Base-by-base conservation (phyloP, 2,797 vertebrate species). In the Hylomyscus alleni region DNA sequence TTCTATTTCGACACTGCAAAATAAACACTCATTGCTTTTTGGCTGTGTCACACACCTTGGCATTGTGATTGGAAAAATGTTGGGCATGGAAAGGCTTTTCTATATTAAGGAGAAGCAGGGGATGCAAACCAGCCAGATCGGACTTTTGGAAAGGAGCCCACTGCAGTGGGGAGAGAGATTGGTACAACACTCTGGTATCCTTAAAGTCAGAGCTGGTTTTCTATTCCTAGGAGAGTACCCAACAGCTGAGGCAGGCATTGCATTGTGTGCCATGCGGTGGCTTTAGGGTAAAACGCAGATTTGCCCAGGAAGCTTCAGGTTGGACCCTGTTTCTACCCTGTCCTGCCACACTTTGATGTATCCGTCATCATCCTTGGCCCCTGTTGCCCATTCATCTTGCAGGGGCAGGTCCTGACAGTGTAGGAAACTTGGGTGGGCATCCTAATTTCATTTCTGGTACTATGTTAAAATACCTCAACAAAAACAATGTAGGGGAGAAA, bases 41-140 rank as follows among this genome's bases (percentile, higher is more conserved):
- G 92, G 96, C 96, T 88, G 62, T 90, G 88, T 78, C 54, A 24
- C n/a, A 92, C 86, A 95, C 90, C 95, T 97, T 97, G 96, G 97
- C 97, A 85, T 97, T 94, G 40, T 89, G 85, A 80, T 69, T 94
- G 96, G 96, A 92, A 97, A 97, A 94, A 83, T 8, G 58, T n/a
- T 58, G 96, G 95, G 87, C 88, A 91, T 34, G 56, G 88, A 85
- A 40, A 75, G 76, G 72, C 31, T 0, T 85, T 93, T 93, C 96
- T 96, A 54, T 93, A 85, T 97, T 94, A 94, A 96, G 96, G 85
- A 93, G 93, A 93, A 62, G 72, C 58, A 50, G 50, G 67, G 89
- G 83, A 52, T 82, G 67, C 80, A 56, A 90, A 44, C 60, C 47
- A 52, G 69, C 34, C 72, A 56, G 95, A 50, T 91, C 44, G 26